A percentile compares a stretch with the other conserved stretches of the same genome.
phyloP scores from a whole-genome alignment of 2,888 invertebrate genomes.

The Artemia sinica region DNA sequence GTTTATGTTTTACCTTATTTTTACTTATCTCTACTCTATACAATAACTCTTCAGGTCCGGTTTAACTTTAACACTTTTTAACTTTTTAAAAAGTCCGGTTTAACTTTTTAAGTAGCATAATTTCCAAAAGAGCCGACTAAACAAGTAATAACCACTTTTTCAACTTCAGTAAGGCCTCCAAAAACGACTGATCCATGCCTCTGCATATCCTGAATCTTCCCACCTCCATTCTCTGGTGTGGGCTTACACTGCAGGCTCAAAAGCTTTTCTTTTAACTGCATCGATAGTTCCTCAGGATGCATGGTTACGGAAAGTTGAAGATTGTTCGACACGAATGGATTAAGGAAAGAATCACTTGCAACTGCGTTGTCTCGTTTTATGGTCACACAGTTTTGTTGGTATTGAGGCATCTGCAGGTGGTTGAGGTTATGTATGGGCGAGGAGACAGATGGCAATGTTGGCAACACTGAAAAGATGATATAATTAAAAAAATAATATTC shows the following conservation, averaged over 20 bases:
- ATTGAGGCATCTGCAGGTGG: conserved; percentile 1
- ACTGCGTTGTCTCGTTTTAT: background rate
- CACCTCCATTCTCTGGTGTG: background rate
- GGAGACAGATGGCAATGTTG: background rate
- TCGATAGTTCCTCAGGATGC: background rate
- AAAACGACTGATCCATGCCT: background rate
- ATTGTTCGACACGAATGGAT: background rate
- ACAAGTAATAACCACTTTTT: no score
- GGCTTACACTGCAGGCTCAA: background rate
- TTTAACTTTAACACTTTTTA: no score
- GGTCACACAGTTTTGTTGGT: background rate
- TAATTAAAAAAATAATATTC: no score
- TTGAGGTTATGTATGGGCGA: background rate
- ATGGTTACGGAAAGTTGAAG: background rate
- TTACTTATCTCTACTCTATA: no score
- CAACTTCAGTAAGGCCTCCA: background rate
- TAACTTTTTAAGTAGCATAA: no score
- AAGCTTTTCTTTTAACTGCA: conserved; percentile 2
- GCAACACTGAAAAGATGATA: background rate
- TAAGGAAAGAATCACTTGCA: background rate
- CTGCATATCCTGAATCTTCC: background rate
- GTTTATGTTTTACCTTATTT: no score
- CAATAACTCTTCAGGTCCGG: no score
- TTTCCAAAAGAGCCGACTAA: no score
- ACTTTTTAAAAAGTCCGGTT: no score